These are phyloP conservation scores for Eumaeus atala DNA, from an alignment of 1,140 invertebrate genomes.

Conservation along the genomic window DNA sequence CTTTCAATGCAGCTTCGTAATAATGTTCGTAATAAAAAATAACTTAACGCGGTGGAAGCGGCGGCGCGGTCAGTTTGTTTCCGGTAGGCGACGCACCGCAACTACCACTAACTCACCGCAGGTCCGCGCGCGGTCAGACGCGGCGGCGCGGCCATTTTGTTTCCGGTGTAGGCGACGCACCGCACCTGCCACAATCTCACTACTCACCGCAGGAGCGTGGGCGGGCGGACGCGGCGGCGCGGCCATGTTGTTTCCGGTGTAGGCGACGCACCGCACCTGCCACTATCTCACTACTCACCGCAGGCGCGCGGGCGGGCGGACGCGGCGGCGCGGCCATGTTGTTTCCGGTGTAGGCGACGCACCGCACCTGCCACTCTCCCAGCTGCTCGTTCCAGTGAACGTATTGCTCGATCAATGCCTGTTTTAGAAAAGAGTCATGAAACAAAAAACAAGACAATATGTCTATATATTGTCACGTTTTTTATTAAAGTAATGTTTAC, in stretches of 20 bases:
- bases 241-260: slow-evolving; percentile 98
- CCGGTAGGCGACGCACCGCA: no score
- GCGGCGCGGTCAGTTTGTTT: no score
- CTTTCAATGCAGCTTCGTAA: no score
- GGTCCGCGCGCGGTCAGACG: slow-evolving; percentile 23
- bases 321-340: slow-evolving; percentile 83
- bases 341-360: slow-evolving; percentile 98
- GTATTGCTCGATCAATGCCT: slow-evolving; percentile 93
- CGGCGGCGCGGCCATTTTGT: slow-evolving; percentile 86
- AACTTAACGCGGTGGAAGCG: no score
- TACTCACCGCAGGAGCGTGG: slow-evolving; percentile 18
- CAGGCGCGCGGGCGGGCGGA: slow-evolving; percentile 22
- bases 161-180: slow-evolving; percentile 98
- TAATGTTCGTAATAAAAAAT: no score
- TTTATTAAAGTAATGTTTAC: no score
- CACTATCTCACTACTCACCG: slow-evolving; percentile 77
- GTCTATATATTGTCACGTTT: no score
- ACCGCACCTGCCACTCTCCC: slow-evolving; percentile 98
- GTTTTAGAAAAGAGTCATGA: slow-evolving; percentile 18
- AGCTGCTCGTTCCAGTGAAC: slow-evolving; percentile 98
- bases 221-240: slow-evolving; percentile 20
- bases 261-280: slow-evolving; percentile 98
- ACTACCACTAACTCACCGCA: slow-evolving; percentile 14
- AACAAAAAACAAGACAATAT: not conserved
- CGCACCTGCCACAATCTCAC: slow-evolving; percentile 91